These are phyloP conservation scores for Mastomys coucha DNA, from an alignment of 2,113 vertebrate species.

Conservation along the genomic window DNA sequence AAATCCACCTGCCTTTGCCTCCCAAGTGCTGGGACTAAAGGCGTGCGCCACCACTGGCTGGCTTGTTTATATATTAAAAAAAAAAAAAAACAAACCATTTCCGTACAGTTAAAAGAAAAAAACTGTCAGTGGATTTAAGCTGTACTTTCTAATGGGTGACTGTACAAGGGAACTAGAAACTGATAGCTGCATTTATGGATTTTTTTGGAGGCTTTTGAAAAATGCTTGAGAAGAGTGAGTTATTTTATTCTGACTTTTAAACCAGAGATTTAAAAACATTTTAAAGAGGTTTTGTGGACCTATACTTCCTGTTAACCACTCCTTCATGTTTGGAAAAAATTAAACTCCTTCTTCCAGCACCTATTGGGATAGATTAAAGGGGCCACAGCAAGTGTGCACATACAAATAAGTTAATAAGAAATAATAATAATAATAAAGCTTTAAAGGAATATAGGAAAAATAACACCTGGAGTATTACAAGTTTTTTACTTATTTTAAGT, in stretches of 20 bases:
- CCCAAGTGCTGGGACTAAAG: too few species aligned
- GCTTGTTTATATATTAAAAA: too few species aligned
- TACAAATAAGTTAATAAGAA: neutral
- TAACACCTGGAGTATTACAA: neutral
- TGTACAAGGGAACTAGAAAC: neutral
- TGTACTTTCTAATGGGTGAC: neutral
- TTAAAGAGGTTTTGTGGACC: neutral
- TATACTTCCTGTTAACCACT: neutral
- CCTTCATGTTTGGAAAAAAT: neutral
- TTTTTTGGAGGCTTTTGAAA: neutral
- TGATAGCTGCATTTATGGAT: neutral
- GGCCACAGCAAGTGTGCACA: neutral
- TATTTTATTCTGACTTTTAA: constrained; percentile 7
- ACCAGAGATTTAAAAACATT: neutral
- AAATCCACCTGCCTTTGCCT: too few species aligned
- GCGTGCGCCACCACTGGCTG: too few species aligned
- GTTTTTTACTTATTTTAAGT: neutral
- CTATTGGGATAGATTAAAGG: neutral
- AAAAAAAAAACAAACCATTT: too few species aligned
- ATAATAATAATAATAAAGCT: neutral
- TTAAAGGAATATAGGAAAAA: neutral
- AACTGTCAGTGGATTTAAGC: neutral
- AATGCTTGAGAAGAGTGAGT: neutral
- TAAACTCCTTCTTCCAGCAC: neutral
- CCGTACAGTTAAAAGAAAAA: neutral